Base-by-base conservation (phyloP, 2,113 vertebrate genomes). In the Anser brachyrhynchus region DNA sequence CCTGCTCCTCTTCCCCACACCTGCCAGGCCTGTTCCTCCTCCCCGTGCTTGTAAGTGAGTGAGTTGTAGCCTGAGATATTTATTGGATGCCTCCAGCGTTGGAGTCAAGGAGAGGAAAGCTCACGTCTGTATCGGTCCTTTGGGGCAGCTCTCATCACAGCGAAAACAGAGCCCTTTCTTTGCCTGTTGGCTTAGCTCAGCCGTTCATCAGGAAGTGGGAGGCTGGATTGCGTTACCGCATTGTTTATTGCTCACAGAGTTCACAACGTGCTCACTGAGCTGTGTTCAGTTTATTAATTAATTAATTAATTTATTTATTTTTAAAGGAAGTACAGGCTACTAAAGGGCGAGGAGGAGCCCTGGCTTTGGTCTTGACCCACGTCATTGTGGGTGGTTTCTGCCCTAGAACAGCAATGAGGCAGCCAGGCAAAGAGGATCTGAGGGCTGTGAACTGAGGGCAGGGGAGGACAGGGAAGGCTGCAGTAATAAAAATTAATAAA, bases 221-320 rank as follows among this genome's bases (percentile, higher is more conserved):
- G 83, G 77, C 82, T 7, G 17, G 89, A 92, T 95, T 95, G 57
- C 2, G 3, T 81, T 91, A 67, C 65, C 85, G 76, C 4, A 0
- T 64, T 92, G 93, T 96, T 97, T 96, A 95, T 87, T 84, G 87
- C 96, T 96, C 87, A 95, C 80, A 52, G 62, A 59, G 65, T 73
- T 81, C 79, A 89, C 87, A 93, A 93, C 79, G 84, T 85, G 95
- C 79, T 83, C 82, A 72, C 41, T 44, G 55, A 20, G n/a, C 62
- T 61, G 29, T 71, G 70, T 59, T 94, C 33, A 5, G 4, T 11
- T n/a, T 39, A 28, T 35, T 51, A 37, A 20, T 33, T 52, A 43
- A 10, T 29, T 15, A 19, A 65, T 65, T 29, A 11, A 19, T 41
- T 65, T 64, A 39, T 13, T 59, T 58, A 33, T 33, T 11, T n/a